phyloP scores from a whole-genome alignment of 2,113 vertebrate genomes.

The Aldabrachelys gigantea region DNA sequence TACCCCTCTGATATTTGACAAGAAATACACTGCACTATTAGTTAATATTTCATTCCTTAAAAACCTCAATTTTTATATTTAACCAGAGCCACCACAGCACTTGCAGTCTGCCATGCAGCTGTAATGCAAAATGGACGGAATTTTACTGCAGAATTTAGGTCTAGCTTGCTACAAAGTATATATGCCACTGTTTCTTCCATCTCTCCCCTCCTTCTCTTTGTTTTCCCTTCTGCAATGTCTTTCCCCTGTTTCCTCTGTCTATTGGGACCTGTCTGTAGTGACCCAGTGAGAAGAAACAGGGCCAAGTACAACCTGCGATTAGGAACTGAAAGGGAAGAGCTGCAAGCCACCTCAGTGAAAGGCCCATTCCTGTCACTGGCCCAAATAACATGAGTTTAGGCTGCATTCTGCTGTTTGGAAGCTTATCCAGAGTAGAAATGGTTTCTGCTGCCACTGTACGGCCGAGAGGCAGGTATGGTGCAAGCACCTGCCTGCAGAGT shows the following conservation, averaged over 20 bases:
- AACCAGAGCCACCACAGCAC: neutral
- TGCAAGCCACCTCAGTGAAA: fast-evolving
- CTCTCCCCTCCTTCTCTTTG: neutral
- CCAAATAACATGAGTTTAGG: neutral
- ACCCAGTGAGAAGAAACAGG: neutral
- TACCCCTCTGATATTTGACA: neutral
- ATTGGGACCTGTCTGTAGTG: neutral
- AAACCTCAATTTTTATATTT: neutral
- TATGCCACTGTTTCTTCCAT: neutral
- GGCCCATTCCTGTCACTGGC: neutral
- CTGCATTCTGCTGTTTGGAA: neutral
- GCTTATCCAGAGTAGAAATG: neutral
- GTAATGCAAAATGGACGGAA: neutral
- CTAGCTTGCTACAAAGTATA: neutral
- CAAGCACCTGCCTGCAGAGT: neutral
- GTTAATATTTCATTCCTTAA: conserved; percentile 2
- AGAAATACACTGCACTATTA: neutral
- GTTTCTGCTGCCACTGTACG: neutral
- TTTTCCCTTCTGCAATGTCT: neutral
- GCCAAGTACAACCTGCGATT: neutral
- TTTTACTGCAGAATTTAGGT: neutral
- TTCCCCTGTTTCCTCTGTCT: neutral
- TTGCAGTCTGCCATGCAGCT: neutral
- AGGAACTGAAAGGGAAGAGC: neutral
- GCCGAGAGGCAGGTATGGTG: neutral